Evolutionary conservation across 30 jellyfish, hydroid and myxozoan species (phyloP), one percentile per base, ranked within the genome.

Genomic region (Turritopsis rubra): DNA sequence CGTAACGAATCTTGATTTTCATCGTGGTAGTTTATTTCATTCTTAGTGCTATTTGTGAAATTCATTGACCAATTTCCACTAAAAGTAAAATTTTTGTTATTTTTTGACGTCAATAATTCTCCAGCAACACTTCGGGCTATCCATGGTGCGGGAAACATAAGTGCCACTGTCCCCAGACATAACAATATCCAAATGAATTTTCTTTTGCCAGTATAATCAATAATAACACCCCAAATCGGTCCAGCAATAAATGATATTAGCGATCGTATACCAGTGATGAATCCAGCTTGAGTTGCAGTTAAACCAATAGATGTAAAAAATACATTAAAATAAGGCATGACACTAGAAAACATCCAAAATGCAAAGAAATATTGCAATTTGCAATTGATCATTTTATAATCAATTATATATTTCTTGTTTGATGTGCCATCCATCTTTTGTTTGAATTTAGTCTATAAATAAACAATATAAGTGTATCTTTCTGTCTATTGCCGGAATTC

Each of bases 271-370:
- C 85, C 85, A 19, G 71, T 60, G 29, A 77, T 77, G 23, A 77
- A 29, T 26, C 85, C 85, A 28, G 85, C 85, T 1, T 77, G 52
- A 30, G 85, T 28, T 21, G 72, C 66, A 16, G 85, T 28, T 76
- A 77, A 29, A n/a, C 85, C 85, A 28, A 77, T 28, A 21, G 75
- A 24, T 18, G 75, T 77, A 19, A 77, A 77, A 29, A 77, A 77
- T 9, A 77, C 85, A 77, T 29, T 77, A 17, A 77, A 77, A 29
- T 28, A 77, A 22, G 85, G 85, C 28, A 77, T 24, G 19, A 26
- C n/a, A 25, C 85, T 68, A 7, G 31, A 16, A 68, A 68, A 23
- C 77, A 68, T 68, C 9, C 16, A 23, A 27, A n/a, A 68, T 27
- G 77, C 30, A 68, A 68, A 68, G 77, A 68, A 68, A 68, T n/a